Percentiles rank a stretch among this genome's conserved stretches.
Evolutionary conservation across 2,113 vertebrate genomes (phyloP).

Genomic region (Toxotes chatareus): DNA sequence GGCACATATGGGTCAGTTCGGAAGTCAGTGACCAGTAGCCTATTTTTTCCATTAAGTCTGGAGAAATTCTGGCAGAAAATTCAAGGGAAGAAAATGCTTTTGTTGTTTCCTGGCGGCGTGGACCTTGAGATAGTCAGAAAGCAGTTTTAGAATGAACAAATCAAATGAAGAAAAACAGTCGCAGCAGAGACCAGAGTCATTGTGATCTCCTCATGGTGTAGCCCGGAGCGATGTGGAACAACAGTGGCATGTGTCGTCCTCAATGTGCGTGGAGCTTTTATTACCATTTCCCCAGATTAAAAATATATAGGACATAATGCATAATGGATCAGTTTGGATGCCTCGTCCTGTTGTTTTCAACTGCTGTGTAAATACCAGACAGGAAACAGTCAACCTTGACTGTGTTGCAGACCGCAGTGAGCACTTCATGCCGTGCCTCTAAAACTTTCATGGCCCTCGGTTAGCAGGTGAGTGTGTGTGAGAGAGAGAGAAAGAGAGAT

Average conservation of each 20-base stretch:
- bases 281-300: slow-evolving; percentile 37
- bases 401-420: slow-evolving; percentile 11
- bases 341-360: slow-evolving; percentile 34
- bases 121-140: neutral
- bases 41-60: neutral
- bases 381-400: slow-evolving; percentile 28
- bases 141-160: neutral
- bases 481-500: neutral
- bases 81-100: neutral
- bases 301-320: slow-evolving; percentile 47
- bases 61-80: neutral
- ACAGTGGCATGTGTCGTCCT: neutral
- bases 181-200: neutral
- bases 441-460: slow-evolving; percentile 46
- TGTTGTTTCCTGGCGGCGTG: neutral
- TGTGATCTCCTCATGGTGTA: neutral
- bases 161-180: neutral
- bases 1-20: neutral
- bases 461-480: neutral
- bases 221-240: slow-evolving; percentile 6
- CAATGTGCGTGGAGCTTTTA: slow-evolving; percentile 4
- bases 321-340: slow-evolving; percentile 58
- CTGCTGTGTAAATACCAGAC: slow-evolving; percentile 44
- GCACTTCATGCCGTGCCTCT: slow-evolving; percentile 23
- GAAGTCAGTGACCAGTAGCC: neutral